Evolutionary conservation across 2,888 invertebrate species (phyloP).

Genomic region (Poecilus cupreus): DNA sequence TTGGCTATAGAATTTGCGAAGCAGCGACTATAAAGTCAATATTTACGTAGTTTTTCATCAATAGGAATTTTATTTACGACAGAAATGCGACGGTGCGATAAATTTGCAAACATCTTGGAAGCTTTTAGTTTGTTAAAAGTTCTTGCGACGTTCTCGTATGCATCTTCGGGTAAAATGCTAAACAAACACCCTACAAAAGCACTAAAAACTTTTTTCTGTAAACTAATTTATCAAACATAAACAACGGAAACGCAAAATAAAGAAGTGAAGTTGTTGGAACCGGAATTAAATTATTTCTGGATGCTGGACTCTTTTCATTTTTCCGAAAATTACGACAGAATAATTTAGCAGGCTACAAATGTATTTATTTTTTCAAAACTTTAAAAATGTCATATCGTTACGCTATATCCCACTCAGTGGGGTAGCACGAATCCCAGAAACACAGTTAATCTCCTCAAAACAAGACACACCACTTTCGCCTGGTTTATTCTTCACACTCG

Average conservation of each 20-base stretch:
- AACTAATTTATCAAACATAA: slow-evolving; percentile 43
- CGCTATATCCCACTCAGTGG: too few species aligned
- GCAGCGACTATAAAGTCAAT: background rate
- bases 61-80: background rate
- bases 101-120: slow-evolving; percentile 11
- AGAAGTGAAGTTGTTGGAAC: slow-evolving; percentile 1
- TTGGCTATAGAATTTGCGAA: background rate
- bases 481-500: too few species aligned
- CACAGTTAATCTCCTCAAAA: too few species aligned
- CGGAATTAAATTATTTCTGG: slow-evolving; percentile 8
- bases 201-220: slow-evolving; percentile 21
- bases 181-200: background rate
- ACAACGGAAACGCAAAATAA: slow-evolving; percentile 18
- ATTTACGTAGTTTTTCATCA: background rate
- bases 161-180: background rate
- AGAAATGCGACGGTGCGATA: background rate
- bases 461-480: too few species aligned
- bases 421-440: too few species aligned
- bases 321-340: background rate
- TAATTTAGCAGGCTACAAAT: too few species aligned
- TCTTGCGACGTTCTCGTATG: background rate
- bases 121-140: slow-evolving; percentile 22
- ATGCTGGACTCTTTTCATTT: background rate
- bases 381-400: too few species aligned
- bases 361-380: too few species aligned